Evolutionary conservation across 2,888 invertebrate genomes (phyloP).

Genomic region (Cephalotes varians): DNA sequence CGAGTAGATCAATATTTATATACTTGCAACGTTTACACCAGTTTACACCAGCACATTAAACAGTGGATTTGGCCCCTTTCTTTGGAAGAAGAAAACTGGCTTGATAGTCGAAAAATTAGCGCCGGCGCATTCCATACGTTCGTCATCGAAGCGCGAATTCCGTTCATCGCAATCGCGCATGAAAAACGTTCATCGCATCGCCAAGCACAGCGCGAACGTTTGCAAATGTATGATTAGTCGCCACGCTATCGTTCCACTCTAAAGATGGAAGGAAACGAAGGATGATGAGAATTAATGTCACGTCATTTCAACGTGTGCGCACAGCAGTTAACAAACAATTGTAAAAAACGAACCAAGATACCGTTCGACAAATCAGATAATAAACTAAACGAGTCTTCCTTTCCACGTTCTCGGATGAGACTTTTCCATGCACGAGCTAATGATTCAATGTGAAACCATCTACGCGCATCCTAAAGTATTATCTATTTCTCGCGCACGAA

Average conservation of each 20-base stretch:
- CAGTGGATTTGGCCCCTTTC: constrained; percentile 74
- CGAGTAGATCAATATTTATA: constrained; percentile 34
- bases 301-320: not conserved
- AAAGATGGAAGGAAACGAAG: constrained; percentile 28
- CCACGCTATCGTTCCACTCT: constrained; percentile 8
- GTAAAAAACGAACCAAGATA: not conserved
- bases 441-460: constrained; percentile 9
- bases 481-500: constrained; percentile 6
- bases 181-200: not conserved
- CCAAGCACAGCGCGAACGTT: not conserved
- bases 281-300: constrained; percentile 1
- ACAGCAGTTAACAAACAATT: not conserved
- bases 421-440: constrained; percentile 35
- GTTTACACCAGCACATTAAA: constrained; percentile 51
- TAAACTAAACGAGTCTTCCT: constrained; percentile 25
- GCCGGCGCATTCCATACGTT: constrained; percentile 8
- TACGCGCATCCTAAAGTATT: constrained; percentile 12
- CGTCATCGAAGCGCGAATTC: constrained; percentile 38
- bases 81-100: constrained; percentile 75
- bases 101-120: constrained; percentile 61
- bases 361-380: constrained; percentile 3
- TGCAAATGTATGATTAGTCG: not conserved
- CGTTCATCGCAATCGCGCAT: constrained; percentile 29
- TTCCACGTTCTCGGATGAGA: constrained; percentile 62
- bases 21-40: constrained; percentile 34